These are phyloP conservation scores for Doryteuthis pealeii DNA, from an alignment of 1,140 invertebrate genomes.

Conservation along the genomic window DNA sequence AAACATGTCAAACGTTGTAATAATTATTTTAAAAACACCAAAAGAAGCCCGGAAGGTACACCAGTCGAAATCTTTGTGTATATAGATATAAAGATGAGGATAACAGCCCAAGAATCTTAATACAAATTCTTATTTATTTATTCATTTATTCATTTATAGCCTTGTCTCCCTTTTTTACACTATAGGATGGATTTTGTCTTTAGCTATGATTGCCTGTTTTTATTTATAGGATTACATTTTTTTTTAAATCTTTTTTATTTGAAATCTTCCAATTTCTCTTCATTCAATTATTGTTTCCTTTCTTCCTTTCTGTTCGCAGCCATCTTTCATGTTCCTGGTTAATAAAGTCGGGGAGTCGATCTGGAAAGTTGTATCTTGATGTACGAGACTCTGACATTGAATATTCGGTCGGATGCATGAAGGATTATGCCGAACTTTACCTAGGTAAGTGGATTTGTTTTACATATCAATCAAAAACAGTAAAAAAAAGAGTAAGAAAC, in stretches of 20 bases:
- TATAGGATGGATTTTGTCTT: not conserved
- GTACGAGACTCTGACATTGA: conserved; percentile 9
- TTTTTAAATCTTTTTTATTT: too few relatives aligned
- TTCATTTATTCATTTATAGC: not conserved
- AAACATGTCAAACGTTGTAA: too few relatives aligned
- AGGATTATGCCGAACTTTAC: conserved; percentile 11
- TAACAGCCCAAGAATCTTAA: too few relatives aligned
- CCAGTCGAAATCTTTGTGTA: too few relatives aligned
- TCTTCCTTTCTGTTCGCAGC: not conserved
- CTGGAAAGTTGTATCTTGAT: conserved; percentile 9
- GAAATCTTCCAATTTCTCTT: too few relatives aligned
- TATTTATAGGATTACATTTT: not conserved
- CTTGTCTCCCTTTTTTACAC: not conserved
- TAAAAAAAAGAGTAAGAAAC: too few relatives aligned
- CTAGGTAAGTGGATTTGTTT: not conserved
- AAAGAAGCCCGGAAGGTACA: too few relatives aligned
- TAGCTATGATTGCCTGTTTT: not conserved
- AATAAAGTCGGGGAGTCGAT: not conserved
- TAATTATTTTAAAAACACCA: too few relatives aligned
- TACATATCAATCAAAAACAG: too few relatives aligned
- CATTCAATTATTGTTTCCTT: too few relatives aligned
- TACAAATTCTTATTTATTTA: not conserved
- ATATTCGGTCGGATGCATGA: conserved; percentile 10
- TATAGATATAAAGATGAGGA: too few relatives aligned
- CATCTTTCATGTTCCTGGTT: conserved; percentile 10